Evolutionary conservation across 2,888 invertebrate species (phyloP).

Genomic region (Lottia gigantea): DNA sequence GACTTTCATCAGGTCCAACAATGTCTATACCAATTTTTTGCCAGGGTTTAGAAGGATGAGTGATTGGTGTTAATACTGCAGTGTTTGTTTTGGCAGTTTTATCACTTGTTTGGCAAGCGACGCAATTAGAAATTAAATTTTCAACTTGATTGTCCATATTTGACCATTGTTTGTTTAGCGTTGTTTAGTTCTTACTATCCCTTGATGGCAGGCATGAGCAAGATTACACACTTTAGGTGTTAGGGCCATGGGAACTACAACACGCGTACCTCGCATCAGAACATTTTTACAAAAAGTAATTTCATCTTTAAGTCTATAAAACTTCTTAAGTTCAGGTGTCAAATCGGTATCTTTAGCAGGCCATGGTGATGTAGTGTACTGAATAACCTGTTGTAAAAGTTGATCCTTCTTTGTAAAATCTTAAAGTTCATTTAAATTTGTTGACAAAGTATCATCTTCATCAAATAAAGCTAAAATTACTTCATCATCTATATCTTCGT

Average conservation of each 20-base stretch:
- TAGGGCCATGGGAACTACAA: background rate
- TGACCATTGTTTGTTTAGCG: constrained; percentile 50
- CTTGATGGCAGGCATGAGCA: constrained; percentile 45
- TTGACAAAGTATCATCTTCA: background rate
- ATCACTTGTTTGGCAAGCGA: no score
- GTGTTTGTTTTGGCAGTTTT: constrained; percentile 29
- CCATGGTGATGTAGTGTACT: background rate
- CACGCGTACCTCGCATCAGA: constrained; percentile 35
- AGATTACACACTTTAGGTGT: constrained; percentile 28
- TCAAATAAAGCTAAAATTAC: background rate
- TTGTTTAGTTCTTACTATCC: constrained; percentile 43
- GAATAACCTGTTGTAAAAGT: background rate
- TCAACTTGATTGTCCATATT: constrained; percentile 26
- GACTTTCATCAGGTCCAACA: constrained; percentile 54
- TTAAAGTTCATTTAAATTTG: background rate
- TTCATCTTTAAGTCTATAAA: constrained; percentile 24
- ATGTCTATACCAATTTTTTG: constrained; percentile 67
- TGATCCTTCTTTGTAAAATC: background rate
- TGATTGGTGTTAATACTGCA: constrained; percentile 38
- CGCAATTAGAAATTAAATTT: constrained; percentile 28
- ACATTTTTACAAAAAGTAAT: constrained; percentile 40
- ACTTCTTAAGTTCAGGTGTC: constrained; percentile 19
- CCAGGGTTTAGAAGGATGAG: constrained; percentile 46
- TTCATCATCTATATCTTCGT: background rate
- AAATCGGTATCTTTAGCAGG: background rate